A percentile compares a stretch with the other conserved stretches of the same genome.
Evolutionary conservation across 2,113 vertebrate genomes (phyloP).

Genomic region (Ramphastos sulfuratus): DNA sequence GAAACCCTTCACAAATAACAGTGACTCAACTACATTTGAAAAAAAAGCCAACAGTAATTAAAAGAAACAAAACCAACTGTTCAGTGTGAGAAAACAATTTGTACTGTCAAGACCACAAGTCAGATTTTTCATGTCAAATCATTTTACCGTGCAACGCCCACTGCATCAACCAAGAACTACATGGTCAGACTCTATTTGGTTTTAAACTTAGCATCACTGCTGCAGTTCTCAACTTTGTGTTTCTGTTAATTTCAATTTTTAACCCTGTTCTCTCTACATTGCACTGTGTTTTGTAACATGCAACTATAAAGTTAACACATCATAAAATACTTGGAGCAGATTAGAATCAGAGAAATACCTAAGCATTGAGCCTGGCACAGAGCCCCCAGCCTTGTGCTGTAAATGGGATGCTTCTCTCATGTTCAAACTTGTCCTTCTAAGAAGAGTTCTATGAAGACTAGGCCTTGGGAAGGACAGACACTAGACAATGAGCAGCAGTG

Average conservation of each 20-base stretch:
- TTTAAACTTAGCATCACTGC: neutral
- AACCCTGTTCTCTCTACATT: neutral
- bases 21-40: neutral
- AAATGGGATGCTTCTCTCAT: neutral
- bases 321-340: neutral
- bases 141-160: neutral
- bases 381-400: neutral
- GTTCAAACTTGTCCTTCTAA: neutral
- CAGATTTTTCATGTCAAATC: neutral
- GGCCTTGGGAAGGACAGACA: neutral
- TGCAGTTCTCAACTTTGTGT: neutral
- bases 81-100: neutral
- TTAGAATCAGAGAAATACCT: neutral
- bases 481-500: neutral
- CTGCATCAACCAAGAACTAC: neutral
- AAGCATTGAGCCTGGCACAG: neutral
- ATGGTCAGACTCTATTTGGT: neutral
- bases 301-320: neutral
- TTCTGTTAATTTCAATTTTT: neutral
- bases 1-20: neutral
- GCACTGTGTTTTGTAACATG: accelerated
- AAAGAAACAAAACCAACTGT: neutral
- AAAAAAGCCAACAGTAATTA: neutral
- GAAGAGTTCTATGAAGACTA: neutral
- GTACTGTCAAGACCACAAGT: neutral